Conservation (phyloP, 2,797 vertebrate species). For the Esox masquinongy region DNA sequence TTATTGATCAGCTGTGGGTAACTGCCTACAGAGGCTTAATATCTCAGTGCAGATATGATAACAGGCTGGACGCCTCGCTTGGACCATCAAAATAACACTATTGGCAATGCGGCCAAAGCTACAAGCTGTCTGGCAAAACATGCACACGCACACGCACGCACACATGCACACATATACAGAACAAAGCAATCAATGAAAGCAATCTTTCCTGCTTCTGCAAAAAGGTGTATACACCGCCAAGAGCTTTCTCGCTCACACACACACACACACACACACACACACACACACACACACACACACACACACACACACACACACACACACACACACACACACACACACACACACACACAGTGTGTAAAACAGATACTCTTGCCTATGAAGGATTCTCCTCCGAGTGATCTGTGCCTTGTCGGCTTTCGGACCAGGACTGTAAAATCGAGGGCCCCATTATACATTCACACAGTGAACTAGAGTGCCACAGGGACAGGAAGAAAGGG, state of each 20-base stretch:
- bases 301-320: not conserved
- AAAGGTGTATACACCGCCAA: too few relatives aligned
- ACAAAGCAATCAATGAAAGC: too few relatives aligned
- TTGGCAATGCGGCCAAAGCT: too few relatives aligned
- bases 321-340: not conserved
- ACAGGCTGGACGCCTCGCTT: too few relatives aligned
- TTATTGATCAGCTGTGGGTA: too few relatives aligned
- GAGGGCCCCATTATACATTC: slow-evolving; percentile 64
- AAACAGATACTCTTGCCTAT: not conserved
- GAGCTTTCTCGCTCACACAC: not conserved
- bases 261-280: slow-evolving; percentile 1
- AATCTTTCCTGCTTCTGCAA: too few relatives aligned
- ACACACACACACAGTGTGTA: slow-evolving; percentile 8
- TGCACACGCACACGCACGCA: not conserved
- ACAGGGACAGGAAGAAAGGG: slow-evolving; percentile 26
- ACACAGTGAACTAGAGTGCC: slow-evolving; percentile 46
- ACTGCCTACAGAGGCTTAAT: too few relatives aligned
- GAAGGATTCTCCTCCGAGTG: slow-evolving; percentile 36
- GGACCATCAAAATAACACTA: too few relatives aligned
- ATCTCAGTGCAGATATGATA: too few relatives aligned
- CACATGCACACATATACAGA: not conserved
- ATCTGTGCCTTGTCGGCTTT: slow-evolving; percentile 48
- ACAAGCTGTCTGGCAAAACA: not conserved
- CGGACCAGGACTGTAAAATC: slow-evolving; percentile 53
- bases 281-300: not conserved